These are phyloP conservation scores for Helicoverpa assulta DNA, from an alignment of 2,888 invertebrate genomes.

Conservation along the genomic window DNA sequence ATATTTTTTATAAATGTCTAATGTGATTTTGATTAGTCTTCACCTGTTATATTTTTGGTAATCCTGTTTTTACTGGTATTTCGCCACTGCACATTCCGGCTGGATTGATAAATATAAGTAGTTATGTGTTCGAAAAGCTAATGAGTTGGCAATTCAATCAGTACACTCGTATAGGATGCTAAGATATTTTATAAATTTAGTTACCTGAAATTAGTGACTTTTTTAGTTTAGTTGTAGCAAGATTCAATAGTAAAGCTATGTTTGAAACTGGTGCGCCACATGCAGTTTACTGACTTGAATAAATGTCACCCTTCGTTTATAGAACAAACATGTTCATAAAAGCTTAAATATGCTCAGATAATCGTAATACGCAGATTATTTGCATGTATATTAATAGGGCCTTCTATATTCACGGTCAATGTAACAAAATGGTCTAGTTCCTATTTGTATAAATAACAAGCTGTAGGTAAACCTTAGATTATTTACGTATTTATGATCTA, in stretches of 20 bases:
- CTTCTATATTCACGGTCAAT: constrained; percentile 16
- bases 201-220: too few species aligned
- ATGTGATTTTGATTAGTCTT: constrained; percentile 44
- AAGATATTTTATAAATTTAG: too few species aligned
- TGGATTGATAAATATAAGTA: not conserved
- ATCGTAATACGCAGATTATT: constrained; percentile 6
- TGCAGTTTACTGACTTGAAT: not conserved
- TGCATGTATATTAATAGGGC: constrained; percentile 3
- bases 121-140: not conserved
- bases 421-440: constrained; percentile 11
- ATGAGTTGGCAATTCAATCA: not conserved
- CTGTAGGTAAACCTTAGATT: constrained; percentile 3
- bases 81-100: not conserved
- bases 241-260: too few species aligned
- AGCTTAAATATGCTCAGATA: not conserved
- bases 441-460: constrained; percentile 18
- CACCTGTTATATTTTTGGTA: constrained; percentile 9
- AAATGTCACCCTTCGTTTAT: not conserved
- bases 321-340: not conserved
- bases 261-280: not conserved
- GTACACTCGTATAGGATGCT: too few species aligned
- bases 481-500: constrained; percentile 6
- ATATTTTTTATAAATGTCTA: constrained; percentile 30
- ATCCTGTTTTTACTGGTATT: not conserved
- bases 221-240: too few species aligned